Conservation (phyloP, 2,888 invertebrate genomes). For the Calameuta filiformis region DNA sequence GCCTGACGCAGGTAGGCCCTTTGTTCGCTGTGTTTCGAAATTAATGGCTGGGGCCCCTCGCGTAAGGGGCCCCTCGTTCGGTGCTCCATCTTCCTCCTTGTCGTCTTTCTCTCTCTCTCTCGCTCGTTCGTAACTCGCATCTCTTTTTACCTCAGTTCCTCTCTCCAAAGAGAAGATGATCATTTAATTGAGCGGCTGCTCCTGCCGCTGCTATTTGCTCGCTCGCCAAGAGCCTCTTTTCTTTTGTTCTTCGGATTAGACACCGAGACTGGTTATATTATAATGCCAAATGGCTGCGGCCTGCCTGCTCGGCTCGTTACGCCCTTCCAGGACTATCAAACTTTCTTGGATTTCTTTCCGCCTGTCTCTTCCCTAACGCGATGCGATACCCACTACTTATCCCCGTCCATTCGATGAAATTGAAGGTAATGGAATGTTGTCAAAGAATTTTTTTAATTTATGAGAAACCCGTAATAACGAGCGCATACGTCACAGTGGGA, state of each 20-base stretch:
- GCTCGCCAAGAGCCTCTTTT: not conserved
- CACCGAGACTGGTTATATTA: no score
- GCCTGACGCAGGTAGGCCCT: conserved; percentile 49
- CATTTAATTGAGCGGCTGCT: conserved; percentile 52
- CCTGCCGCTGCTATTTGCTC: conserved; percentile 21
- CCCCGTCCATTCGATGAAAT: no score
- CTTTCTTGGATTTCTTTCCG: conserved; percentile 8
- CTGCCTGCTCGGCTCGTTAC: not conserved
- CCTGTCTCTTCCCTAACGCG: not conserved
- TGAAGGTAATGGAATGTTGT: no score
- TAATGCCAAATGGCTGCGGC: no score
- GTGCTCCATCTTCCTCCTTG: no score
- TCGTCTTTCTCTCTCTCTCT: no score
- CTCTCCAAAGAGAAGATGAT: conserved; percentile 47
- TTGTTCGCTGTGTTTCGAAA: conserved; percentile 61
- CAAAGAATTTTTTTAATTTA: no score
- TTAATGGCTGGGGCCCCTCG: conserved; percentile 54
- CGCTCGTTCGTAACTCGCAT: not conserved
- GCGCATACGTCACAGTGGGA: no score
- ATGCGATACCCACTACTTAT: no score
- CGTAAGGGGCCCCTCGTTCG: conserved; percentile 12
- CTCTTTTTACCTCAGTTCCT: not conserved
- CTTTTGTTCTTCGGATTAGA: no score
- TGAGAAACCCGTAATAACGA: no score
- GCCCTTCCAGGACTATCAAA: not conserved